Percentiles rank a stretch among this genome's conserved stretches.
phyloP scores from a whole-genome alignment of 2,797 vertebrate genomes.

The Scarus forsteni region DNA sequence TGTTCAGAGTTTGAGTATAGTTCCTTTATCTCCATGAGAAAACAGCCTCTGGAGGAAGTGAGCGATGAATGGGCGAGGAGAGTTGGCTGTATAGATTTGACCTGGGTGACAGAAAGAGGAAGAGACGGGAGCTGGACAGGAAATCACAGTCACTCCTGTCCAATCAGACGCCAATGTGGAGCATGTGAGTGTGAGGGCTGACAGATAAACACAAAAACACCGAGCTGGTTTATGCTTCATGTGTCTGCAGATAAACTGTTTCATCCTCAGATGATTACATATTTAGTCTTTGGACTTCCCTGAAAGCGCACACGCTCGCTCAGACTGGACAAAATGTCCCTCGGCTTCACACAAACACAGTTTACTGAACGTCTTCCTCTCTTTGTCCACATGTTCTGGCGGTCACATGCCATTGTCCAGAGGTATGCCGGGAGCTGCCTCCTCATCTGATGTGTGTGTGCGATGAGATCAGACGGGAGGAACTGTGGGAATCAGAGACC shows the following conservation, averaged over 20 bases:
- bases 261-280: not conserved
- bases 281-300: not conserved
- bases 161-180: slow-evolving; percentile 61
- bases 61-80: slow-evolving; percentile 45
- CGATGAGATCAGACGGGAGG: slow-evolving; percentile 45
- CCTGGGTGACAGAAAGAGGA: slow-evolving; percentile 60
- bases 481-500: slow-evolving; percentile 53
- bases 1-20: too few relatives aligned
- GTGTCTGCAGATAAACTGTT: not conserved
- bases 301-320: slow-evolving; percentile 3
- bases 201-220: slow-evolving; percentile 16
- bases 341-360: slow-evolving; percentile 62
- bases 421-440: slow-evolving; percentile 68
- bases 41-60: slow-evolving; percentile 44
- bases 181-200: slow-evolving; percentile 49
- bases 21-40: slow-evolving; percentile 55
- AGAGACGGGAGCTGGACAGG: slow-evolving; percentile 65
- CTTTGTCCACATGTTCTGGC: slow-evolving; percentile 77
- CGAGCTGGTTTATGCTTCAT: slow-evolving; percentile 1
- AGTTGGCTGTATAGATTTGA: slow-evolving; percentile 62
- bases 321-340: slow-evolving; percentile 61
- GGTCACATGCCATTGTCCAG: slow-evolving; percentile 76
- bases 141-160: slow-evolving; percentile 71
- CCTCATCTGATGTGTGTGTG: slow-evolving; percentile 57
- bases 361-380: slow-evolving; percentile 79